These are phyloP conservation scores for Myzus persicae DNA, from an alignment of 1,140 invertebrate genomes.

Conservation along the genomic window DNA sequence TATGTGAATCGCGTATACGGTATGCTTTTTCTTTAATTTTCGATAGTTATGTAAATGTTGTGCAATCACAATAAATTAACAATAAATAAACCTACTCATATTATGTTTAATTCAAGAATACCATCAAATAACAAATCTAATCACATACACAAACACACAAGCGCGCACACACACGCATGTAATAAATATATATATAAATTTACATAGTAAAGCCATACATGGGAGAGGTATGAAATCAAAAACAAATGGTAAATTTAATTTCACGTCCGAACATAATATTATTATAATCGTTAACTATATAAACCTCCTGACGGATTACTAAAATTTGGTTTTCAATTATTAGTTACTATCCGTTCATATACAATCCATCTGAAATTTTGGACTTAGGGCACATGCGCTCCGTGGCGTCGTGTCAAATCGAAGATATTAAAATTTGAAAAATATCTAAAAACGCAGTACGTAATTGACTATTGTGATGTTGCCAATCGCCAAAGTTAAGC, in stretches of 20 bases:
- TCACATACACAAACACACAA: not conserved
- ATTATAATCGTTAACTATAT: not conserved
- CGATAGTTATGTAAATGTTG: not conserved
- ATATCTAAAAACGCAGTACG: not conserved
- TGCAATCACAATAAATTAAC: not conserved
- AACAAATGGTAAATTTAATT: not conserved
- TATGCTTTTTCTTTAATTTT: not conserved
- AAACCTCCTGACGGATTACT: not conserved
- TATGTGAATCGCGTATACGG: too few species aligned
- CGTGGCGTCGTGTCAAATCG: not conserved
- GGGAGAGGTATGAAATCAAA: not conserved
- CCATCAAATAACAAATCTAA: too few species aligned
- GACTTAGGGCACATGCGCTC: too few species aligned
- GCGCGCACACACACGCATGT: not conserved
- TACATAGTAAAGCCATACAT: not conserved
- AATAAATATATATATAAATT: not conserved
- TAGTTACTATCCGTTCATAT: not conserved
- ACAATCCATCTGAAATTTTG: too few species aligned
- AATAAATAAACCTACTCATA: not conserved
- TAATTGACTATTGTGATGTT: not conserved
- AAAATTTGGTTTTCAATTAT: not conserved
- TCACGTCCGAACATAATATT: not conserved
- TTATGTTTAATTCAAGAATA: not conserved
- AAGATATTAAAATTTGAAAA: not conserved
- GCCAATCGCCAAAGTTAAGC: too few species aligned